A percentile compares a stretch with the other conserved stretches of the same genome.
These are phyloP conservation scores for Aethes cnicana DNA, from an alignment of 2,888 invertebrate genomes.

Conservation along the genomic window DNA sequence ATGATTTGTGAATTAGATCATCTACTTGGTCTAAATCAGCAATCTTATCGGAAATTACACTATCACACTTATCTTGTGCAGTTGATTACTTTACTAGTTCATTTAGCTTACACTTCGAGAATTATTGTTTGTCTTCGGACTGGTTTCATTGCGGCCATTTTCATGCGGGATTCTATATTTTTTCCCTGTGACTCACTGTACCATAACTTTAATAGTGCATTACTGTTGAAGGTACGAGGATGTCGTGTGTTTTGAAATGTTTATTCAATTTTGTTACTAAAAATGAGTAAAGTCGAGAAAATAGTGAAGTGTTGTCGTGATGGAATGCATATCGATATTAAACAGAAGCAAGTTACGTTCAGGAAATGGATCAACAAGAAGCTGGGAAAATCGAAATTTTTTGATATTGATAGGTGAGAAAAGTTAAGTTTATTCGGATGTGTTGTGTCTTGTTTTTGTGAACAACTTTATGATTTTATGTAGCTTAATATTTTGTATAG, in stretches of 20 bases:
- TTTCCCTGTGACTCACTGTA: constrained; percentile 21
- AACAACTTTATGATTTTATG: too few relatives aligned
- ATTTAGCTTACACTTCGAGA: constrained; percentile 11
- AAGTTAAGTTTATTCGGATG: not conserved
- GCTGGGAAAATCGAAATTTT: constrained; percentile 48
- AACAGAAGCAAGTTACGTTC: not conserved
- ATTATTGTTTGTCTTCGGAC: constrained; percentile 29
- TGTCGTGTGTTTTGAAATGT: constrained; percentile 18
- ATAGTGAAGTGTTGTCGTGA: constrained; percentile 55
- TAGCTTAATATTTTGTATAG: too few relatives aligned
- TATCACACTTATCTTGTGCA: constrained; percentile 44
- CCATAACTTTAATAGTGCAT: constrained; percentile 5
- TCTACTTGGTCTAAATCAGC: constrained; percentile 63
- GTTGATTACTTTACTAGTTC: constrained; percentile 5
- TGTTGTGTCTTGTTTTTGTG: not conserved
- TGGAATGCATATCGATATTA: constrained; percentile 44
- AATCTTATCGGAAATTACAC: constrained; percentile 47
- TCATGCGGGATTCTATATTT: not conserved
- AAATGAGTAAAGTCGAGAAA: constrained; percentile 39
- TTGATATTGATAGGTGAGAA: constrained; percentile 58
- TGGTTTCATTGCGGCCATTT: constrained; percentile 5
- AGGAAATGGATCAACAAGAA: constrained; percentile 8
- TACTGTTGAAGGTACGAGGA: constrained; percentile 1
- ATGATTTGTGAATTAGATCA: constrained; percentile 40
- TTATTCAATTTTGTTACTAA: constrained; percentile 15